Evolutionary conservation across 2,113 vertebrate genomes (phyloP).

Genomic region (Dromaius novaehollandiae): DNA sequence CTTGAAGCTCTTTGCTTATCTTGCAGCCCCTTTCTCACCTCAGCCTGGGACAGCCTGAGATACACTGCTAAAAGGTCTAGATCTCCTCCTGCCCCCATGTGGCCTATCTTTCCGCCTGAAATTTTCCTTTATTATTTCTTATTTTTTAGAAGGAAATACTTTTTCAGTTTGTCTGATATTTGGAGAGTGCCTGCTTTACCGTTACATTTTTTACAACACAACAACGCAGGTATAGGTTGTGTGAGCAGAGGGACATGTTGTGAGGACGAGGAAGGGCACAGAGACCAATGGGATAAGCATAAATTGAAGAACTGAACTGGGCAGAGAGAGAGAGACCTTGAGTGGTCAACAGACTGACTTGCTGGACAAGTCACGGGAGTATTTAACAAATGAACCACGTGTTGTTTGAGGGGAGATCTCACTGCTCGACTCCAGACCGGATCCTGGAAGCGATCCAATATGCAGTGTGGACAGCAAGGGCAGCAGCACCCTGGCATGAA

Average conservation of each 20-base stretch:
- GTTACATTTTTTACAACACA: not conserved
- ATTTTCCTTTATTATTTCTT: not conserved
- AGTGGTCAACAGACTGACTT: not conserved
- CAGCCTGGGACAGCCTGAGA: not conserved
- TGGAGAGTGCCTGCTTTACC: not conserved
- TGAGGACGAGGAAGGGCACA: not conserved
- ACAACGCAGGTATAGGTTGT: not conserved
- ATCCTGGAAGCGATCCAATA: not conserved
- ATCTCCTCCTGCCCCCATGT: slow-evolving; percentile 2
- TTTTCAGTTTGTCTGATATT: not conserved
- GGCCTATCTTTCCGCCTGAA: not conserved
- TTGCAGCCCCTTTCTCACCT: not conserved
- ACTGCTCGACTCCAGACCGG: not conserved
- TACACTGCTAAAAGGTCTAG: not conserved
- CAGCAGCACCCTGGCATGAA: rapidly evolving
- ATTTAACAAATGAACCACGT: not conserved
- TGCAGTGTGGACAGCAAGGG: rapidly evolving
- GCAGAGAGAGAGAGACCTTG: not conserved
- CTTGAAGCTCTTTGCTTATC: not conserved
- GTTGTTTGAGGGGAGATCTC: not conserved
- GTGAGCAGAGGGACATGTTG: rapidly evolving
- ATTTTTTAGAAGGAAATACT: not conserved
- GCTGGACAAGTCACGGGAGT: not conserved
- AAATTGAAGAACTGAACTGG: not conserved
- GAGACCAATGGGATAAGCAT: rapidly evolving